Evolutionary conservation across 2,113 vertebrate genomes (phyloP), one percentile per base, ranked within the genome.

Genomic region (Eubucco bourcierii): DNA sequence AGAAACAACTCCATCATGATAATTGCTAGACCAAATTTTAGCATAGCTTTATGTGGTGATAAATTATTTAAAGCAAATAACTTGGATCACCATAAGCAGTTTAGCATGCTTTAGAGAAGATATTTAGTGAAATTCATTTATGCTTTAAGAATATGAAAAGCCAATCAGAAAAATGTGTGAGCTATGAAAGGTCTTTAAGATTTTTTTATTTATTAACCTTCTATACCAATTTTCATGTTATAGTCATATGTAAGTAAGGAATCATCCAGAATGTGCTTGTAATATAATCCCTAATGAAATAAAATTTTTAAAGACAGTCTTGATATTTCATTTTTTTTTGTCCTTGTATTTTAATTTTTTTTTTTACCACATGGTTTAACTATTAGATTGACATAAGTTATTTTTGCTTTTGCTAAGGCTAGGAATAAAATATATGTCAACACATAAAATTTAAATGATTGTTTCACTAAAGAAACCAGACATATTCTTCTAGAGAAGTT

Each of bases 1-100:
- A 77, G 74, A 56, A 84, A 67, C 50, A 44, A 67, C 19, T 3
- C 33, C 88, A 61, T 80, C 46, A 95, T 90, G 52, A 37, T 86
- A 92, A 92, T 91, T 95, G 90, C 87, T 78, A 67, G 14, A 76
- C 59, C 70, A 91, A 90, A 55, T 87, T 95, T 91, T 95, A 41
- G 29, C 8, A 77, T 72, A 81, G 25, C 11, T 28, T 86, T 93
- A 73, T 34, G 67, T 68, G 14, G 15, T 83, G n/a, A 58, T 94
- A 76, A 97, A 94, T 90, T 93, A 87, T 67, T 95, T 72, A 90
- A 72, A 89, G 76, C 25, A 91, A 91, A 80, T 95, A 90, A 93
- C 60, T 87, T 68, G 29, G 56, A 84, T 76, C 82, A 71, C 37
- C 47, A 14, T 73, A 64, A 95, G 59, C 61, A 94, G 15, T 92